A percentile compares a stretch with the other conserved stretches of the same genome.
phyloP scores from a whole-genome alignment of 1,140 invertebrate genomes.

The Trypoxylus dichotomus region DNA sequence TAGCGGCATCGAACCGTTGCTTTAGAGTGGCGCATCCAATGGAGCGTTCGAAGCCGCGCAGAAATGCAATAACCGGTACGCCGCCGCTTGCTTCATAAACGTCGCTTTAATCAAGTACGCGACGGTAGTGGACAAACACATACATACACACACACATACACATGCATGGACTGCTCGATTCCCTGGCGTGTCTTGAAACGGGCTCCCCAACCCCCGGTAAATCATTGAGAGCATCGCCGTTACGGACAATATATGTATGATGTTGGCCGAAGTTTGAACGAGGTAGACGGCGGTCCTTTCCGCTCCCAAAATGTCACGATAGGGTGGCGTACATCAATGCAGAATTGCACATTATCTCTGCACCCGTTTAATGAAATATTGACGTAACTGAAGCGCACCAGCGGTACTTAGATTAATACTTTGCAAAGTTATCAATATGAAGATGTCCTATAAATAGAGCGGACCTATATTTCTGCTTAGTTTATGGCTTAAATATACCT shows the following conservation, averaged over 20 bases:
- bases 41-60: neutral
- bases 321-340: neutral
- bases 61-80: neutral
- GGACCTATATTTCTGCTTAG: too few species aligned
- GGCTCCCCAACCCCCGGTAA: neutral
- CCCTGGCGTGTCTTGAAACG: neutral
- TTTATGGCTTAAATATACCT: too few species aligned
- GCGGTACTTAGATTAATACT: too few species aligned
- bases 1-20: neutral
- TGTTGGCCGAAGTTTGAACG: neutral
- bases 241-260: neutral
- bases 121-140: neutral
- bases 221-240: neutral
- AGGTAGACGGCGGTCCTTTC: neutral
- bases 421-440: too few species aligned
- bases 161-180: neutral
- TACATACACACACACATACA: too few species aligned
- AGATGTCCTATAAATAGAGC: too few species aligned
- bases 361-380: neutral
- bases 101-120: neutral
- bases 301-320: neutral
- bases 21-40: neutral
- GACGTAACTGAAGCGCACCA: too few species aligned
- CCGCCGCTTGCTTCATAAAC: neutral
- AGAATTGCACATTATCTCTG: neutral